Evolutionary conservation across 2,797 vertebrate species (phyloP).

Genomic region (Pipistrellus nathusii): DNA sequence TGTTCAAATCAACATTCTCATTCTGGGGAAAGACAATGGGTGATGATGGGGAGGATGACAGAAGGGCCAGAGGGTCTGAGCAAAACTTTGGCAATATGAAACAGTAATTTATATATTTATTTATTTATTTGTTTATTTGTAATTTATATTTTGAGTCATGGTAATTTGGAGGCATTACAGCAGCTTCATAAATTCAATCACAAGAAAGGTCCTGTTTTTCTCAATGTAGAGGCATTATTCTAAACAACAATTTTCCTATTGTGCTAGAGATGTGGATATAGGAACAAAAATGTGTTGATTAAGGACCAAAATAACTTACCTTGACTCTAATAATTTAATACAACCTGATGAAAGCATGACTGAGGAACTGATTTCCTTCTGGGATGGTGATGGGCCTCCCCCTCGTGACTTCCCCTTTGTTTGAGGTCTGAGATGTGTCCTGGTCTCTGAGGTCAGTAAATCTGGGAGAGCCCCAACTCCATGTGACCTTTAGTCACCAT

Average conservation of each 20-base stretch:
- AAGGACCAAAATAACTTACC: background rate
- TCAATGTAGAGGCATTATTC: background rate
- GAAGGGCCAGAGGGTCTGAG: background rate
- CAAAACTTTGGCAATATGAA: background rate
- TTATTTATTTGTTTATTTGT: too few species aligned
- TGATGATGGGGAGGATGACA: background rate
- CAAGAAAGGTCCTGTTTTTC: background rate
- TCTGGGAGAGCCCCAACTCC: background rate
- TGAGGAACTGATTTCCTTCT: background rate
- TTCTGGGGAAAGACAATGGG: background rate
- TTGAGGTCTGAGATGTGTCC: background rate
- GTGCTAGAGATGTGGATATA: background rate
- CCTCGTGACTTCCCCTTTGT: background rate
- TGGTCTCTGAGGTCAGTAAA: background rate
- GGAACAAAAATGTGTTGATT: background rate
- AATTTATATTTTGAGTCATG: background rate
- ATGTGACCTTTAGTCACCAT: background rate
- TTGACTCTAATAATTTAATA: background rate
- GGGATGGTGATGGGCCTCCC: background rate
- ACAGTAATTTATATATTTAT: background rate
- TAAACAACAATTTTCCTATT: background rate
- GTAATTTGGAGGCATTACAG: background rate
- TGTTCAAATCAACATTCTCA: background rate
- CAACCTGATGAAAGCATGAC: background rate
- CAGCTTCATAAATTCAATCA: background rate